These are phyloP conservation scores for Trachymyrmex septentrionalis DNA, from an alignment of 1,140 invertebrate genomes.

Conservation along the genomic window DNA sequence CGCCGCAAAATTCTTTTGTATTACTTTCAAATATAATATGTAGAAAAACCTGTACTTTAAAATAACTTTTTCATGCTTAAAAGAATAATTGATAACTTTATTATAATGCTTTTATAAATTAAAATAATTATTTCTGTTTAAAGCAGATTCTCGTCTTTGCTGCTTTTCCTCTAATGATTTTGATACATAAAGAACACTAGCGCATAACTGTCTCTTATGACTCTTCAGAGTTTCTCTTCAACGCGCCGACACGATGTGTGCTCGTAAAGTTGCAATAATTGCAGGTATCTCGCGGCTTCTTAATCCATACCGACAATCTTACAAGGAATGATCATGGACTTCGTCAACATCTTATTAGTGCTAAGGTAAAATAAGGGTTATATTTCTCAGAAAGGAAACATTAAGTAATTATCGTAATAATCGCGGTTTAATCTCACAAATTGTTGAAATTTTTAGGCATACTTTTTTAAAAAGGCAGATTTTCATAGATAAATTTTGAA, in stretches of 20 bases:
- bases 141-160: not conserved
- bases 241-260: not conserved
- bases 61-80: not conserved
- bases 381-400: not conserved
- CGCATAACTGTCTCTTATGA: not conserved
- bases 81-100: not conserved
- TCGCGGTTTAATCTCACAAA: not conserved
- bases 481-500: not conserved
- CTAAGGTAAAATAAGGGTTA: not conserved
- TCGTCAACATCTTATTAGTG: constrained; percentile 36
- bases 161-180: not conserved
- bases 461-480: not conserved
- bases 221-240: not conserved
- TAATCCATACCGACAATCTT: constrained; percentile 32
- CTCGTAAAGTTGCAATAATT: constrained; percentile 51
- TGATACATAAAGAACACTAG: not conserved
- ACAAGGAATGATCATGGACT: constrained; percentile 30
- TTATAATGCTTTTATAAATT: not conserved
- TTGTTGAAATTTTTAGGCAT: not conserved
- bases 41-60: no score
- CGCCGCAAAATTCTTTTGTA: no score
- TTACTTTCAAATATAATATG: no score
- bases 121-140: not conserved
- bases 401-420: constrained; percentile 21
- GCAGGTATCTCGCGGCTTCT: constrained; percentile 33